phyloP scores from a whole-genome alignment of 2,113 vertebrate species.

The Falcunculus frontatus region DNA sequence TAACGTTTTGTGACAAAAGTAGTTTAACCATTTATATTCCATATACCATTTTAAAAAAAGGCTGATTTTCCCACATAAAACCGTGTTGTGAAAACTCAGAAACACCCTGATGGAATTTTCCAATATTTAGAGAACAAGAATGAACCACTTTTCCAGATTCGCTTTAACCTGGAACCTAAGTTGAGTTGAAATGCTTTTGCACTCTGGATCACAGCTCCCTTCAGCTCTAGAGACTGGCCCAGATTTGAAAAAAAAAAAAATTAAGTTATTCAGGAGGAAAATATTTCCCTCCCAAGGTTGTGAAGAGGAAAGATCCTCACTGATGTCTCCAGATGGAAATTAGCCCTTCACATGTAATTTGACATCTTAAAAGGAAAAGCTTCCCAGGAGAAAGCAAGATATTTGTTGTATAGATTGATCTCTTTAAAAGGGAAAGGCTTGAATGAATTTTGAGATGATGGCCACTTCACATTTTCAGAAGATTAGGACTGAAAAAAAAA shows the following conservation, averaged over 20 bases:
- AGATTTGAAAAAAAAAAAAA: background rate
- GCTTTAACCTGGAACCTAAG: background rate
- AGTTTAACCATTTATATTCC: background rate
- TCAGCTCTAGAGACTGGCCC: background rate
- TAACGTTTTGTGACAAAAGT: background rate
- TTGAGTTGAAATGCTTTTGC: background rate
- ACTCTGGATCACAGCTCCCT: background rate
- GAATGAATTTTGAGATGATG: slow-evolving; percentile 31
- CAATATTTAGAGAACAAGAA: background rate
- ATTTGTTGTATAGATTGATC: slow-evolving; percentile 39
- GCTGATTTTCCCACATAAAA: background rate
- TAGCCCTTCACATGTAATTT: slow-evolving; percentile 65
- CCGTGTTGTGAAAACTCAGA: background rate
- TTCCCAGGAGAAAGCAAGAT: slow-evolving; percentile 47
- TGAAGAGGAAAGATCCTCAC: slow-evolving; percentile 28
- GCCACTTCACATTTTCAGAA: slow-evolving; percentile 2
- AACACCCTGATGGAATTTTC: background rate
- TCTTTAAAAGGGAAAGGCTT: slow-evolving; percentile 15
- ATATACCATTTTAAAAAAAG: background rate
- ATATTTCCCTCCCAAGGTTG: slow-evolving; percentile 32
- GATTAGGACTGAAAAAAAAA: background rate
- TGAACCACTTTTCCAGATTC: background rate
- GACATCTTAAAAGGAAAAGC: slow-evolving; percentile 55
- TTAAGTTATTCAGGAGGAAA: slow-evolving; percentile 26
- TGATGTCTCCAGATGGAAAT: slow-evolving; percentile 54